These are phyloP conservation scores for Arctia plantaginis DNA, from an alignment of 2,888 invertebrate genomes.

Conservation along the genomic window DNA sequence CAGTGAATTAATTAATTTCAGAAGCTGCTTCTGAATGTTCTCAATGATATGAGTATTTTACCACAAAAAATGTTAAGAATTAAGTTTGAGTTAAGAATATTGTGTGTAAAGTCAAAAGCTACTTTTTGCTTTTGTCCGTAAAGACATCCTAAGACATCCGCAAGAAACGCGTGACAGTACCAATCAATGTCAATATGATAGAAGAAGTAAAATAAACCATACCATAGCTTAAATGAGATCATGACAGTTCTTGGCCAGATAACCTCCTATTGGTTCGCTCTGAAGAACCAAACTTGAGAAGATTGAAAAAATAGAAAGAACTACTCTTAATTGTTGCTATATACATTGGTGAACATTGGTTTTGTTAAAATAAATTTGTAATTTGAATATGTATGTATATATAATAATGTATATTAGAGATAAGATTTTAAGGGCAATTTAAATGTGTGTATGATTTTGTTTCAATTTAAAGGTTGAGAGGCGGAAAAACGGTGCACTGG, in stretches of 20 bases:
- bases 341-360: background rate
- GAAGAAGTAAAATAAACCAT: background rate
- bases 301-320: background rate
- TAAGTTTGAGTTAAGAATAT: no score
- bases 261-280: background rate
- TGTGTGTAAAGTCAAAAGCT: background rate
- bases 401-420: no score
- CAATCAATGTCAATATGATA: no score
- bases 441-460: constrained; percentile 70
- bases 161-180: no score
- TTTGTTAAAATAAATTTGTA: constrained; percentile 11
- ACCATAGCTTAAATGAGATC: background rate
- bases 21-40: no score
- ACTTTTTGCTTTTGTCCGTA: background rate
- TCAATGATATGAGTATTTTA: no score
- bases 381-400: constrained; percentile 20
- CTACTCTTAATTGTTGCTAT: background rate
- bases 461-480: constrained; percentile 78
- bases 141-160: no score
- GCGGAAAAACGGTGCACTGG: constrained; percentile 74
- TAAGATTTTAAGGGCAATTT: constrained; percentile 64
- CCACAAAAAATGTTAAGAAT: no score
- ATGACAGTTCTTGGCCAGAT: background rate
- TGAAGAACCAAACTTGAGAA: background rate
- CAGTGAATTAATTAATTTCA: no score